Conservation (phyloP, 2,888 invertebrate species). For the Podotricha telesiphe region DNA sequence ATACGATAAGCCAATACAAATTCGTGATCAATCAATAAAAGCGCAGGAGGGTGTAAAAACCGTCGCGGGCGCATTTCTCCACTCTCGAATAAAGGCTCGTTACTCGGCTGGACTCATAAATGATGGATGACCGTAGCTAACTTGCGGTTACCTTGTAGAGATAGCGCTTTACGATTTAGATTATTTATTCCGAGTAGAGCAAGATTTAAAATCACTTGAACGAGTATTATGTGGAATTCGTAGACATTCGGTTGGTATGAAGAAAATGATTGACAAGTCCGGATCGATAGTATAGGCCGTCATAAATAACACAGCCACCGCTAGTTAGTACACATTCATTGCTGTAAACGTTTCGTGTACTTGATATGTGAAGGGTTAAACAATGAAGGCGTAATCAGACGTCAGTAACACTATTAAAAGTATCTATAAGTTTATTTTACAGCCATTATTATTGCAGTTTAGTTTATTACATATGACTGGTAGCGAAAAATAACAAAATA, state of each 20-base stretch:
- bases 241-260: constrained; percentile 59
- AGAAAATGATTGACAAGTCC: constrained; percentile 79
- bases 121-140: constrained; percentile 79
- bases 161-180: constrained; percentile 25
- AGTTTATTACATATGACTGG: background rate
- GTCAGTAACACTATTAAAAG: background rate
- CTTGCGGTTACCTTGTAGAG: constrained; percentile 54
- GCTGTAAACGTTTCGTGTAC: constrained; percentile 47
- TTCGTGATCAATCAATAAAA: constrained; percentile 69
- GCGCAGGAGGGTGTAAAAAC: constrained; percentile 64
- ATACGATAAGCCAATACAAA: constrained; percentile 59
- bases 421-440: background rate
- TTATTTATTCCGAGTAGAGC: constrained; percentile 50
- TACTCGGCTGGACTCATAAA: constrained; percentile 72
- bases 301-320: constrained; percentile 79
- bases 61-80: constrained; percentile 62
- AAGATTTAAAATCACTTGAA: constrained; percentile 54
- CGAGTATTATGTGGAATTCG: constrained; percentile 52
- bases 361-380: constrained; percentile 35
- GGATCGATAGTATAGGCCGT: constrained; percentile 74
- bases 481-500: constrained; percentile 21
- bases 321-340: constrained; percentile 81
- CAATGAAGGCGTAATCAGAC: constrained; percentile 38
- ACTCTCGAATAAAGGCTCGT: constrained; percentile 76
- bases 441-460: no score